Base-by-base conservation (phyloP, 1,140 invertebrate genomes). In the Eumaeus atala region DNA sequence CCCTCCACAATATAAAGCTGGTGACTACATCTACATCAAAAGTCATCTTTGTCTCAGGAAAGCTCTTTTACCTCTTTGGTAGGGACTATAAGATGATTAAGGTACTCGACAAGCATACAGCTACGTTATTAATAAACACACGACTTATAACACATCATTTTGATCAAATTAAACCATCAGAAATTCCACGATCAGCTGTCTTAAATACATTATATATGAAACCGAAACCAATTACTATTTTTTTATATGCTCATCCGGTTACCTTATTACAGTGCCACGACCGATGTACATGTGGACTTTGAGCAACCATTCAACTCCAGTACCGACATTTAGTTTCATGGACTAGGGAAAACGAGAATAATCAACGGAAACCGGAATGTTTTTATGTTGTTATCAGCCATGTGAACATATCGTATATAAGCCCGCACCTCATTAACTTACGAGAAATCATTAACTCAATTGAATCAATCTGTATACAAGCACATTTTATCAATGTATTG, bases 81-180 rank as follows among this genome's bases (percentile, higher is more conserved):
- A 44, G 34, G 53, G 53, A 14, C 51, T 48, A 50, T 51, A 44
- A 54, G 50, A 28, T 59, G 1, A 51, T 59, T 5, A 54, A 50
- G 37, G 14, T 59, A 3, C 42, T 51, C 14, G 11, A 18, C 5
- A 48, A 48, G 21, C 47, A 48, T 28, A 48, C 14, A 11, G 28
- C n/a, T 52, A 58, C 51, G 8, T 21, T 58, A 33, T 28, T 58
- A 28, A 58, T 58, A n/a, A 58, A 58, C 35, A 36, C 50, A 37
- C 40, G 50, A 5, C 56, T 48, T 36, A 18, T 58, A 7, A 51
- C 28, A 7, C 56, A 58, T 34, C 56, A 58, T 7, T 52, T 58
- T 10, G 48, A 56, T 7, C 47, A 50, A 50, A 18, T 56, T 1
- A 56, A 56, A 56, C 44, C 18, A 38, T 3, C 37, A 9, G 37